These are phyloP conservation scores for Hydra vulgaris DNA, from an alignment of 30 jellyfish, hydroid and myxozoan species.

Conservation along the genomic window DNA sequence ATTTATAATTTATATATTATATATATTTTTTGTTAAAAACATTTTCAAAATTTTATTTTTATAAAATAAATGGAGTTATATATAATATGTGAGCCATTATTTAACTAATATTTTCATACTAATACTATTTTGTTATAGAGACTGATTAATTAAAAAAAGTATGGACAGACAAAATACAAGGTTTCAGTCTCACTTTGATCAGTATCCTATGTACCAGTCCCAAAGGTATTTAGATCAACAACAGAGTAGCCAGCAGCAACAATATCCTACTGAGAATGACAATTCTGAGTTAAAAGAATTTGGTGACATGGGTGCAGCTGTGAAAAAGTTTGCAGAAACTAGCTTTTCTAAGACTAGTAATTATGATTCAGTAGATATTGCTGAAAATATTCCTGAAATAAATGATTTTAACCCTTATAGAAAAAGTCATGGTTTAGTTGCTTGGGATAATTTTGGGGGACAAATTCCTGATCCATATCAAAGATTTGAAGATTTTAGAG, in stretches of 20 bases:
- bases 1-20: no score
- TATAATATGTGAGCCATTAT: no score
- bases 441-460: conserved; percentile 17
- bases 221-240: neutral
- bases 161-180: no score
- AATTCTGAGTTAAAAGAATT: conserved; percentile 2
- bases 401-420: conserved; percentile 8
- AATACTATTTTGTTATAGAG: no score
- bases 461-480: conserved; percentile 17
- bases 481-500: conserved; percentile 30
- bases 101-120: no score
- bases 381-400: neutral
- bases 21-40: no score
- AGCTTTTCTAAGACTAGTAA: neutral
- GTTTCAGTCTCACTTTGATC: neutral
- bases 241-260: neutral
- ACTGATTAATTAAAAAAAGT: neutral
- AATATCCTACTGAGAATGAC: neutral
- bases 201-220: neutral
- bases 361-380: neutral
- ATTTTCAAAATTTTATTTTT: no score
- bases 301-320: conserved; percentile 40
- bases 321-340: conserved; percentile 6
- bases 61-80: no score
- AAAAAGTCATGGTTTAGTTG: neutral